Evolutionary conservation across 64 coral and sea anemone genomes (phyloP).

Genomic region (Montipora capricornis): DNA sequence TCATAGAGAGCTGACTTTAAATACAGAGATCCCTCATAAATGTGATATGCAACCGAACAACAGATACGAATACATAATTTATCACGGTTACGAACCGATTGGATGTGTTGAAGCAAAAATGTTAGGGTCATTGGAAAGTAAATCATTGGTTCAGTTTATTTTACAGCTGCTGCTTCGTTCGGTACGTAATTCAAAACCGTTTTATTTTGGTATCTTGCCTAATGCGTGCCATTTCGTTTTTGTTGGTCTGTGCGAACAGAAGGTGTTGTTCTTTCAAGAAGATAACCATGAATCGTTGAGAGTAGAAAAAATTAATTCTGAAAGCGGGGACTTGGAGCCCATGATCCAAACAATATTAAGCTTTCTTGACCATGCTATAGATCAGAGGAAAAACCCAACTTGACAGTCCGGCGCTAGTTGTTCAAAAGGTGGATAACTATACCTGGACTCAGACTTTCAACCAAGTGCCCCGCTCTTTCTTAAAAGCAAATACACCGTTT

Average conservation of each 20-base stretch:
- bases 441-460: no score
- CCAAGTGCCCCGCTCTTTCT: no score
- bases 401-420: no score
- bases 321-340: no score
- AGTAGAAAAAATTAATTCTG: neutral
- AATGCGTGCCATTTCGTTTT: slow-evolving; percentile 4
- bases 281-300: neutral
- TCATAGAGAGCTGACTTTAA: neutral
- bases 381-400: no score
- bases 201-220: slow-evolving; percentile 16
- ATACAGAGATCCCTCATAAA: neutral
- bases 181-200: neutral
- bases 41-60: neutral
- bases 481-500: no score
- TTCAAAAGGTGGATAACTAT: no score
- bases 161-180: slow-evolving; percentile 8
- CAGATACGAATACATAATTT: slow-evolving; percentile 10
- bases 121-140: neutral
- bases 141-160: slow-evolving; percentile 1
- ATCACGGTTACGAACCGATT: neutral
- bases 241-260: neutral
- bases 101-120: slow-evolving; percentile 20
- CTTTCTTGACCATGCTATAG: neutral
- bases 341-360: neutral
- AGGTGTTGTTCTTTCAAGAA: neutral